Percentiles rank a stretch among this genome's conserved stretches.
Evolutionary conservation across 2,113 vertebrate species (phyloP).

Genomic region (Sinosuthora webbiana): DNA sequence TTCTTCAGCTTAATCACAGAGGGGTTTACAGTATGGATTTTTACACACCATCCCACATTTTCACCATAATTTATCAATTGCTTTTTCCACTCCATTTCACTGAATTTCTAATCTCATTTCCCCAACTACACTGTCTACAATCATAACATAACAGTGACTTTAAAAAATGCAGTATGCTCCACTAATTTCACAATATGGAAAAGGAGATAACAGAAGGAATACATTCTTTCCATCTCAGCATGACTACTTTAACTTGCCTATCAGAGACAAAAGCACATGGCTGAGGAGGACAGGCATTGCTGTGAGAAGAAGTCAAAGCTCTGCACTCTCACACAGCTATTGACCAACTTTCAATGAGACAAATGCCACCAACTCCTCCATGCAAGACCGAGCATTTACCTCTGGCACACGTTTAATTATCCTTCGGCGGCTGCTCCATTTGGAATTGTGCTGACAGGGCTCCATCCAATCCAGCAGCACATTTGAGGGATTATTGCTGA

Average conservation of each 20-base stretch:
- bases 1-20: constrained; percentile 33
- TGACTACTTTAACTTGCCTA: neutral
- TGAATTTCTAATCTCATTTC: constrained; percentile 68
- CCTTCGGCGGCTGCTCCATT: neutral
- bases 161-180: constrained; percentile 58
- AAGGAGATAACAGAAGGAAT: constrained; percentile 61
- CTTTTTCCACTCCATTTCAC: constrained; percentile 69
- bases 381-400: neutral
- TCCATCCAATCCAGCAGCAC: neutral
- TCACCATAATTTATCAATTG: constrained; percentile 58
- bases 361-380: neutral
- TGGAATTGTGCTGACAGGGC: neutral
- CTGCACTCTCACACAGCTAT: neutral
- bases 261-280: neutral
- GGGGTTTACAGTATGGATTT: constrained; percentile 30
- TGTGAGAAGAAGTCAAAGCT: neutral
- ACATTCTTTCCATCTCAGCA: constrained; percentile 24
- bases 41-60: constrained; percentile 59
- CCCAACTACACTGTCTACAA: constrained; percentile 51
- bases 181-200: constrained; percentile 65
- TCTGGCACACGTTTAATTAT: neutral
- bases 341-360: neutral
- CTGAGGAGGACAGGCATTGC: neutral
- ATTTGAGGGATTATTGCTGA: neutral
- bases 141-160: constrained; percentile 57